Evolutionary conservation across 1,140 invertebrate genomes (phyloP).

Genomic region (Wiebesia pumilae): DNA sequence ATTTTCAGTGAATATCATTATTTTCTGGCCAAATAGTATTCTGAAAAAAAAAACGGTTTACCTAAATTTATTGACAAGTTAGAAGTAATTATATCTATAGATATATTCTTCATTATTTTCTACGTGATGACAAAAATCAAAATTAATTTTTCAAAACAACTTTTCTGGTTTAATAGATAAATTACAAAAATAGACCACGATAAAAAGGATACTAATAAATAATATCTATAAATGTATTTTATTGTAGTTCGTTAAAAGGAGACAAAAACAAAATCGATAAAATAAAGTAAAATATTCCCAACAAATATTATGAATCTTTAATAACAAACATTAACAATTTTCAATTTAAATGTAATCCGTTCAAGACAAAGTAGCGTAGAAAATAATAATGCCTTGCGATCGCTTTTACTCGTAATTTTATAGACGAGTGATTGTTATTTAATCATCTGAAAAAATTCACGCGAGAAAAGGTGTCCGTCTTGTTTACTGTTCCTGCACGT

Average conservation of each 20-base stretch:
- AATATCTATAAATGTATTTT: no score
- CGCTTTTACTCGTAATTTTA: background rate
- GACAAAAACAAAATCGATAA: no score
- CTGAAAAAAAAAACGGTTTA: background rate
- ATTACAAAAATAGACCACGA: no score
- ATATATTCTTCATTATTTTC: background rate
- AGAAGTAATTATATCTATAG: background rate
- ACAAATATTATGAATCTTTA: background rate
- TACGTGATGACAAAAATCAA: no score
- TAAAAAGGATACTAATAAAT: no score
- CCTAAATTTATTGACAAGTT: background rate
- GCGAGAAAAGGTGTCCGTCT: constrained; percentile 20
- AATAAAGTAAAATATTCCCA: background rate
- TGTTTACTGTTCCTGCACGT: background rate
- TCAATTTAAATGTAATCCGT: background rate
- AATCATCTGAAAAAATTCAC: background rate
- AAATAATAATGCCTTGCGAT: background rate
- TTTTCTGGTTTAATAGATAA: no score
- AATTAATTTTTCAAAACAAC: no score
- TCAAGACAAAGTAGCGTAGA: background rate
- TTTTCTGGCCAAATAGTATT: background rate
- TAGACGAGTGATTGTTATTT: background rate
- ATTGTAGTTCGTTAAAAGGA: no score
- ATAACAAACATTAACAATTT: background rate
- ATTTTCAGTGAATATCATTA: background rate